These are phyloP conservation scores for Atta texana DNA, from an alignment of 1,140 invertebrate genomes.

Conservation along the genomic window DNA sequence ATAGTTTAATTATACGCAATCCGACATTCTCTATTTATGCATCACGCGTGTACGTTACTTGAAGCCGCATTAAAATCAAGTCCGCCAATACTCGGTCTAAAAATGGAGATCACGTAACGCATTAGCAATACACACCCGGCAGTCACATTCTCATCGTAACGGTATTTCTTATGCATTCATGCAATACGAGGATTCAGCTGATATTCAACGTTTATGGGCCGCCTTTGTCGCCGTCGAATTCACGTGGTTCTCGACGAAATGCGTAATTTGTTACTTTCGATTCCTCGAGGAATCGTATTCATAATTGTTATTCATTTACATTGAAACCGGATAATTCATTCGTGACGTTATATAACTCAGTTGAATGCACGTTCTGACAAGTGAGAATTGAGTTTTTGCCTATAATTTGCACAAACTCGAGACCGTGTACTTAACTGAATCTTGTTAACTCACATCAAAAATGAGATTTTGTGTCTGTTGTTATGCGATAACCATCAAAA, in stretches of 20 bases:
- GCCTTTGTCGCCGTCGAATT: not conserved
- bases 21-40: conserved; percentile 4
- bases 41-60: not conserved
- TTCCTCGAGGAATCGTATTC: not conserved
- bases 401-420: no score
- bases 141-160: conserved; percentile 53
- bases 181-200: conserved; percentile 23
- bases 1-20: conserved; percentile 1
- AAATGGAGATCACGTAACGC: conserved; percentile 56
- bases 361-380: no score
- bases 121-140: conserved; percentile 20
- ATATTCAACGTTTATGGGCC: not conserved
- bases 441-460: no score
- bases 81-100: conserved; percentile 25
- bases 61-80: not conserved
- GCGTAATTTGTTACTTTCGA: not conserved
- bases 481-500: no score
- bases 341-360: no score
- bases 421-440: no score
- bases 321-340: no score
- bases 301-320: no score
- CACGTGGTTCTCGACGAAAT: not conserved
- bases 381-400: no score
- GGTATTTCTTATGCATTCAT: conserved; percentile 12
- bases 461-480: no score